Evolutionary conservation across 2,888 invertebrate species (phyloP), one percentile per base, ranked within the genome.

Genomic region (Nephrotoma appendiculata): DNA sequence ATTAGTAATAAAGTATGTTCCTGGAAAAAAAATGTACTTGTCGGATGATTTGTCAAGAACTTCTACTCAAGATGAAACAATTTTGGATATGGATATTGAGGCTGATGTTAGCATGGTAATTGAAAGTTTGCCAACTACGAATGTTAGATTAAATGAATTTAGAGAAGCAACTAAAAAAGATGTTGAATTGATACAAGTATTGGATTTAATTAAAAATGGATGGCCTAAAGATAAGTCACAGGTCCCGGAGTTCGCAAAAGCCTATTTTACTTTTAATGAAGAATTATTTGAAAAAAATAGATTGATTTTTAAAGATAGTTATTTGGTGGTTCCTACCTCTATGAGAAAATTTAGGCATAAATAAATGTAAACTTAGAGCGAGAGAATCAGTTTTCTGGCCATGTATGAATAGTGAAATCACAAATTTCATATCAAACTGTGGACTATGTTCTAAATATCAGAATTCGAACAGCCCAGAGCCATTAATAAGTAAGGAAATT

Each of bases 151-250:
- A 31, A 31, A 31, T 3, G 31, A 31, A 31, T 31, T 3, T 2
- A 31, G 15, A 71, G 7, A 11, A 48, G 5, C 2, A 48, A 48
- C 48, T 3, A 48, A 71, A 15, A n/a, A 2, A 71, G 71, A 71
- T 6, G 71, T n/a, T 1, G 71, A 71, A 15, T 71, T 71, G 15
- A n/a, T 19, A 71, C 6, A n/a, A 15, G 3, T 71, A 71, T 71
- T 71, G 15, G 15, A 71, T 2, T 7, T 71, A 19, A n/a, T 71
- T 19, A 42, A 86, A 86, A 57, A 86, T 85, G 88, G 88, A 6
- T 88, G 87, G 88, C 87, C 88, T 31, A 45, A 87, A 31, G 9
- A 83, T 41, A 87, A 87, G 86, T 88, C 87, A 41, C 7, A 83
- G 7, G 86, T 88, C 15, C 45, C 86, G 2, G 43, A 84, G 41